A percentile compares a stretch with the other conserved stretches of the same genome.
Conservation (phyloP, 2,113 vertebrate species). For the Isurus oxyrinchus region DNA sequence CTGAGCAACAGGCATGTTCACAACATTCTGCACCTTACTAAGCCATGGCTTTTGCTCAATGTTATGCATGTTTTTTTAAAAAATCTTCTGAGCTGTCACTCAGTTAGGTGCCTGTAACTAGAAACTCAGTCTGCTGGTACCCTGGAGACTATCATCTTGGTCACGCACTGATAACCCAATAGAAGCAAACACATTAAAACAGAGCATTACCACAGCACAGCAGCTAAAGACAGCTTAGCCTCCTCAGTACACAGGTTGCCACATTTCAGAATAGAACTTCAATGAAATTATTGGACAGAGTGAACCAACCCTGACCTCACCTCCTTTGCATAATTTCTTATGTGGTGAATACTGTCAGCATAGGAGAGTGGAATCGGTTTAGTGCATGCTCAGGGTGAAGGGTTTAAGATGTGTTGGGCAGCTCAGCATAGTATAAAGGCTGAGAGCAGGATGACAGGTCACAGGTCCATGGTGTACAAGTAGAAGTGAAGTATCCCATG, state of each 20-base stretch:
- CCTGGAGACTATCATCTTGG: background rate
- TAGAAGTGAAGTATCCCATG: background rate
- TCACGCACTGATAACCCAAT: background rate
- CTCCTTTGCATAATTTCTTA: background rate
- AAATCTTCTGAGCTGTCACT: background rate
- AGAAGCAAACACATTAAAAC: background rate
- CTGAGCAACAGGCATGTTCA: background rate
- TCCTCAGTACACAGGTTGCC: background rate
- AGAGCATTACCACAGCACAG: background rate
- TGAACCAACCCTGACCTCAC: background rate
- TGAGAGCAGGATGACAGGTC: background rate
- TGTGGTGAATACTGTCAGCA: background rate
- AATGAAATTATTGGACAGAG: background rate
- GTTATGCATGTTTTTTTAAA: background rate
- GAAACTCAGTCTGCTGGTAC: background rate
- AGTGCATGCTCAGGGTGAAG: background rate
- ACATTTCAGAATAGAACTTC: background rate
- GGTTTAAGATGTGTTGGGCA: background rate
- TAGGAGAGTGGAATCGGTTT: background rate
- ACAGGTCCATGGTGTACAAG: too few relatives aligned
- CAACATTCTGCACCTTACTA: background rate
- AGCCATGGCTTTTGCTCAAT: background rate
- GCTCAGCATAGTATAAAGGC: background rate
- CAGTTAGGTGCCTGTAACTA: background rate
- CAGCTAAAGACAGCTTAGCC: background rate